Evolutionary conservation across 2,113 vertebrate genomes (phyloP).

Genomic region (Elephas maximus): DNA sequence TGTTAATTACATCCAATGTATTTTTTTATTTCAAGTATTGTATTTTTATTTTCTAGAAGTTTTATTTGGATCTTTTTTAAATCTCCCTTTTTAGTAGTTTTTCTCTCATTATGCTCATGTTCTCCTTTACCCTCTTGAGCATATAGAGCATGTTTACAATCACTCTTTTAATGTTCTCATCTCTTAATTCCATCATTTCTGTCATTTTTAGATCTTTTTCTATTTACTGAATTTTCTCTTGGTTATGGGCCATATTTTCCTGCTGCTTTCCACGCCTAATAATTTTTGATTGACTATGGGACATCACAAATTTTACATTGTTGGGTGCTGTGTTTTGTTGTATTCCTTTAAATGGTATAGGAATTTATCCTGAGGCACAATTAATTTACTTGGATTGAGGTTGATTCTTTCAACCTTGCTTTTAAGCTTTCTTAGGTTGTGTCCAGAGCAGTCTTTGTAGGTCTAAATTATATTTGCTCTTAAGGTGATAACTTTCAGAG

Average conservation of each 20-base stretch:
- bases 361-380: neutral
- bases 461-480: neutral
- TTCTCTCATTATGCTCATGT: neutral
- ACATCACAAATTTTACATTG: neutral
- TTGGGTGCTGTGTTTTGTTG: neutral
- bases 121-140: neutral
- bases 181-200: neutral
- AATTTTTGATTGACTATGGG: neutral
- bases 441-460: neutral
- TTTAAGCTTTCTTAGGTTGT: conserved; percentile 1
- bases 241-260: neutral
- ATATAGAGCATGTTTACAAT: neutral
- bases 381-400: neutral
- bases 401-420: neutral
- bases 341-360: neutral
- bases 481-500: neutral
- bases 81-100: neutral
- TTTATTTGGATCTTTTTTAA: neutral
- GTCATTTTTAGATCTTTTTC: neutral
- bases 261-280: neutral
- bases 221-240: neutral
- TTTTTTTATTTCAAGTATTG: neutral
- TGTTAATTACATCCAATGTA: neutral
- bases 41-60: neutral
- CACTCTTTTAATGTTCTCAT: neutral